Conservation (phyloP, 2,797 vertebrate species). For the Gadopsis bispinosus region DNA sequence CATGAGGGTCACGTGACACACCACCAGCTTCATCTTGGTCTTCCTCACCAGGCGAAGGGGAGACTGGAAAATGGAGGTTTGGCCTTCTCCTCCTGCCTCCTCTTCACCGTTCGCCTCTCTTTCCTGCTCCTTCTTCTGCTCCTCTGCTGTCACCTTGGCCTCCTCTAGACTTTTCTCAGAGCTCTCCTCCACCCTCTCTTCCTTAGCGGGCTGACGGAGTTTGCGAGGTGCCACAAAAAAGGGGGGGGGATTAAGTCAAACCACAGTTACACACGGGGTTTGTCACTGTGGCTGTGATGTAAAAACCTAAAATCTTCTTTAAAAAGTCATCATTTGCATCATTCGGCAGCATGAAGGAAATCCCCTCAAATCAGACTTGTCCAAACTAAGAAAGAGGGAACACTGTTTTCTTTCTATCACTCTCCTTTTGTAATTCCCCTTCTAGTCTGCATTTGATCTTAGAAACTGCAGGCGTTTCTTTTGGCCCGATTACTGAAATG, state of each 20-base stretch:
- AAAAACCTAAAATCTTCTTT: neutral
- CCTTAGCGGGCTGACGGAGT: constrained; percentile 83
- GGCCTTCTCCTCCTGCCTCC: constrained; percentile 69
- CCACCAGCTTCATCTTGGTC: constrained; percentile 89
- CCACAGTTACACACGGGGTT: neutral
- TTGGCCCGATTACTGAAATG: constrained; percentile 65
- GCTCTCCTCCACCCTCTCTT: constrained; percentile 83
- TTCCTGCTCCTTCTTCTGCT: constrained; percentile 43
- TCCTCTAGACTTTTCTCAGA: constrained; percentile 67
- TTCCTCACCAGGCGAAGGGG: constrained; percentile 90
- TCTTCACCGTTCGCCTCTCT: constrained; percentile 39
- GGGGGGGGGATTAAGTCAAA: neutral
- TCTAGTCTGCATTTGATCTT: constrained; percentile 28
- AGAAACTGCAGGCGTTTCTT: constrained; percentile 62
- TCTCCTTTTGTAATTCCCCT: constrained; percentile 23
- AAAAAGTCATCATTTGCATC: neutral
- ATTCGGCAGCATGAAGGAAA: neutral
- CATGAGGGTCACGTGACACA: constrained; percentile 91
- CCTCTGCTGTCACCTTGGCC: constrained; percentile 55
- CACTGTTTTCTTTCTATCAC: neutral
- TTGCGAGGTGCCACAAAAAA: neutral
- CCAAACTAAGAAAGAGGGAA: neutral
- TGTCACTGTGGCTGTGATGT: neutral
- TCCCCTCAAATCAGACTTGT: constrained; percentile 3
- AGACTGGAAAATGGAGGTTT: constrained; percentile 83